Percentiles rank a stretch among this genome's conserved stretches.
Evolutionary conservation across 2,797 vertebrate genomes (phyloP).

Genomic region (Eulemur mongoz): DNA sequence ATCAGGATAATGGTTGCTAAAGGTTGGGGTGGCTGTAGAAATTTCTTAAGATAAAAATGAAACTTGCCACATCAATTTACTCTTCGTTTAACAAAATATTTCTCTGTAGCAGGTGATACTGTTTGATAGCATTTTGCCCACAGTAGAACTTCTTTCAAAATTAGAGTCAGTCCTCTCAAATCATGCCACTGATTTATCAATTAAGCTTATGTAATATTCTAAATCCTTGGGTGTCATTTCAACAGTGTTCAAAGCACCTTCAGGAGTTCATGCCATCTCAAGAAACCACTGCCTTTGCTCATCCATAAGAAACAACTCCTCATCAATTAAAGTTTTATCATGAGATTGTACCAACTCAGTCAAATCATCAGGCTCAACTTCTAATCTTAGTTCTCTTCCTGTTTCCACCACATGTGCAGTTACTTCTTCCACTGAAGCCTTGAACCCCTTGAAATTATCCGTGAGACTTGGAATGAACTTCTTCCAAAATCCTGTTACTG

Average conservation of each 20-base stretch:
- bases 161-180: neutral
- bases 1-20: neutral
- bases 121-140: neutral
- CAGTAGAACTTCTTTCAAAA: neutral
- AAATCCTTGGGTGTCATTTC: neutral
- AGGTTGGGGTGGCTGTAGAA: neutral
- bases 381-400: neutral
- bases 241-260: neutral
- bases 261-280: neutral
- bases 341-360: neutral
- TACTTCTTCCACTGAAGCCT: neutral
- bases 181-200: neutral
- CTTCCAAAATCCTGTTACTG: neutral
- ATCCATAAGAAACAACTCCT: neutral
- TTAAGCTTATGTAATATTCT: neutral
- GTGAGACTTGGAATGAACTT: neutral
- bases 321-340: neutral
- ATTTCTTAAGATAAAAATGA: neutral
- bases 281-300: neutral
- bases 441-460: neutral
- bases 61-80: neutral
- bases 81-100: neutral
- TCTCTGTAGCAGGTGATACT: neutral
- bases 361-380: neutral
- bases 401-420: neutral